These are phyloP conservation scores for Schmidtea mediterranea DNA, from an alignment of 1,140 invertebrate species.

Conservation along the genomic window DNA sequence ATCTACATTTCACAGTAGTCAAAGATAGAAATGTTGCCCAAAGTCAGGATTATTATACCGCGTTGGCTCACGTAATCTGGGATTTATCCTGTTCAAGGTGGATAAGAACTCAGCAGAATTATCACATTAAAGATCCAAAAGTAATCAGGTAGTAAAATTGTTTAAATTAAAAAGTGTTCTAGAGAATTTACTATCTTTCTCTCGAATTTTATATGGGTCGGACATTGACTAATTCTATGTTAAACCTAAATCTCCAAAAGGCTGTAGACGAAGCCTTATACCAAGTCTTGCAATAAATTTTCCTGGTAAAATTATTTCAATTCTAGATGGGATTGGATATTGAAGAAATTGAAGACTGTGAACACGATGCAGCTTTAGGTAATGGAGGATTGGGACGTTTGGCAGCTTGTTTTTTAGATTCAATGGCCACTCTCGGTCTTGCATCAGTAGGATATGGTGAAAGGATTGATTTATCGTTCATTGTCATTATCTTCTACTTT, in stretches of 20 bases:
- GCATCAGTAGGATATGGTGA: constrained; percentile 96
- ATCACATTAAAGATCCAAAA: constrained; percentile 97
- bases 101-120: constrained; percentile 95
- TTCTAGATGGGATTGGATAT: constrained; percentile 67
- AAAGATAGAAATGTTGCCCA: constrained; percentile 97
- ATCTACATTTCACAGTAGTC: constrained; percentile 88
- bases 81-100: constrained; percentile 89
- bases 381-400: constrained; percentile 87
- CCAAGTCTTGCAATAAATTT: too few relatives aligned
- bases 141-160: too few relatives aligned
- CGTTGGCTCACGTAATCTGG: constrained; percentile 77
- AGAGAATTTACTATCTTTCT: constrained; percentile 93
- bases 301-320: background rate
- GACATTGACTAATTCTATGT: constrained; percentile 87
- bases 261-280: constrained; percentile 90
- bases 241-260: constrained; percentile 84
- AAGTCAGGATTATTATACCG: constrained; percentile 79
- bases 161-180: too few relatives aligned
- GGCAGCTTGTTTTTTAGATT: constrained; percentile 91
- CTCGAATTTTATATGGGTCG: constrained; percentile 98
- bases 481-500: too few relatives aligned
- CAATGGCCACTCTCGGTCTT: constrained; percentile 77
- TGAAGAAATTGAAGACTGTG: constrained; percentile 81
- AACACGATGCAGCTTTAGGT: constrained; percentile 93
- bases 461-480: constrained; percentile 95